Evolutionary conservation across 92 coral and sea anemone species (phyloP).

Genomic region (Hydrozoanthus gracilis): DNA sequence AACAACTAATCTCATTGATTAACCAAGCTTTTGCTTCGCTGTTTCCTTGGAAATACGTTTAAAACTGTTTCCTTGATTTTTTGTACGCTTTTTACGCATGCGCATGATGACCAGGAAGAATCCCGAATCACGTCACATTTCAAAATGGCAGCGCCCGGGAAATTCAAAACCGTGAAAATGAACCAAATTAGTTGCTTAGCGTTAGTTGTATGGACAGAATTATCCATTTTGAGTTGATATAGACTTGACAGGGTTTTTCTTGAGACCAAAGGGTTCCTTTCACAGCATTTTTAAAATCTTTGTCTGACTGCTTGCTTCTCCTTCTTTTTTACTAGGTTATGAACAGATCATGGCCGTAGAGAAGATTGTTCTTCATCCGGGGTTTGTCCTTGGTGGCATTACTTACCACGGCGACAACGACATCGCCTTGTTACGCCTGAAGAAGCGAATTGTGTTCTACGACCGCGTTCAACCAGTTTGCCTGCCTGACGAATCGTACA

Average conservation of each 20-base stretch:
- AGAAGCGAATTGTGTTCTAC: constrained; percentile 70
- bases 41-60: no score
- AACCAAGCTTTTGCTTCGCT: no score
- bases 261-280: background rate
- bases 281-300: background rate
- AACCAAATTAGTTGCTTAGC: no score
- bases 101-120: no score
- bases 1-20: no score
- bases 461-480: constrained; percentile 90
- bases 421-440: constrained; percentile 80
- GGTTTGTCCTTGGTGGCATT: constrained; percentile 48
- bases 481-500: constrained; percentile 73
- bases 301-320: background rate
- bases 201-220: no score
- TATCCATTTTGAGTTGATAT: background rate
- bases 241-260: constrained; percentile 2
- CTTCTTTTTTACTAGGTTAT: constrained; percentile 40
- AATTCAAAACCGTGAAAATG: no score
- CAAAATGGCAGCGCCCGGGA: no score
- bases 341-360: constrained; percentile 69
- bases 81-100: no score
- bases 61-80: no score
- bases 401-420: constrained; percentile 85
- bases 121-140: no score
- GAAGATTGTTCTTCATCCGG: constrained; percentile 75